Evolutionary conservation across 2,888 invertebrate genomes (phyloP), one percentile per base, ranked within the genome.

Genomic region (Coelogynopora nodosa): DNA sequence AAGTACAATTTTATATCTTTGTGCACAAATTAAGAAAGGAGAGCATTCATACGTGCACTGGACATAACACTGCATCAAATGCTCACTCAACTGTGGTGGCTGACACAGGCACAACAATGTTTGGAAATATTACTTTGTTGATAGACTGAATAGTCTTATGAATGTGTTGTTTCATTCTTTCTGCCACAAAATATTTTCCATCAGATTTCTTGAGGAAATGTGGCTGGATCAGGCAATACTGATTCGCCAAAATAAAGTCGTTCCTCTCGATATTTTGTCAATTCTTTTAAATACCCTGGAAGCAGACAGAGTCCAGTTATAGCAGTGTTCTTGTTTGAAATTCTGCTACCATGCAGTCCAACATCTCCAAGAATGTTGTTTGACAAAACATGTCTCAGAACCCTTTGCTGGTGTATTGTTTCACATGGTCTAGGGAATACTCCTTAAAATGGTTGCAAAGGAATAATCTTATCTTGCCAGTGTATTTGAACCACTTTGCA

Each of bases 111-210:
- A 74, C 74, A 74, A 74, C 23, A 13, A 74, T 74, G 74, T 74
- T 74, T 74, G 74, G 74, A 74, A 74, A 74, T 26, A 74, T 74
- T 23, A 74, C 23, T 74, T 74, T 74, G 74, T 74, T 74, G 74
- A 74, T 74, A 74, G 74, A 74, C 27, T 74, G 74, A 74, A 74
- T 23, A 74, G 74, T 74, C 23, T 74, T 74, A 74, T 2, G 23
- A 74, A 74, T 74, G 23, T 74, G 2, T 13, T 74, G 5, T 26
- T 5, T 13, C 23, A 10, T 23, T 74, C 23, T 26, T 74, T 5
- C 5, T 26, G 5, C 74, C 18, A 74, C 5, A 74, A 13, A 26
- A n/a, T 74, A 5, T 74, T 2, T 74, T n/a, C 5, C 74, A 23
- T 2, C 74, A 26, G 23, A 74, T 74, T 74, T 74, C 74, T 74